phyloP scores from a whole-genome alignment of 2,797 vertebrate genomes.

The Scarus forsteni region DNA sequence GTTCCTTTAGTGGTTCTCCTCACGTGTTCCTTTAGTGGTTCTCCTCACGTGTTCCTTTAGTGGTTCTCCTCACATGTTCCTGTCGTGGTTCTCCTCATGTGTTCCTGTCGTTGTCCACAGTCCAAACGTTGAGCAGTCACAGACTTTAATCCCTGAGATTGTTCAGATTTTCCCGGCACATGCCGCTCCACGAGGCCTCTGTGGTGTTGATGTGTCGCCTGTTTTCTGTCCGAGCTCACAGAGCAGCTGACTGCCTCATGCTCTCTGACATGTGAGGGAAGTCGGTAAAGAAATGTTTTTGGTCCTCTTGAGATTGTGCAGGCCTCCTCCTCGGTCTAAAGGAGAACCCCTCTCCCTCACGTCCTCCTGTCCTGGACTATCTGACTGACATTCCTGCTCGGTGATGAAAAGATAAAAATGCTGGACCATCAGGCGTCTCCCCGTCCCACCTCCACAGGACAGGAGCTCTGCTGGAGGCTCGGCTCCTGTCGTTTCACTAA shows the following conservation, averaged over 20 bases:
- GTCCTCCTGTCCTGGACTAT: slow-evolving; percentile 26
- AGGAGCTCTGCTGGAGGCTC: slow-evolving; percentile 44
- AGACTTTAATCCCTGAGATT: slow-evolving; percentile 56
- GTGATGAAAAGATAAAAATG: slow-evolving; percentile 40
- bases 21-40: too few species aligned
- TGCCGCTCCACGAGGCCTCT: slow-evolving; percentile 11
- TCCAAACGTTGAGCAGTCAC: slow-evolving; percentile 56
- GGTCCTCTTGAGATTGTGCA: not conserved
- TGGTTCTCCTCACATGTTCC: too few species aligned
- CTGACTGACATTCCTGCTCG: slow-evolving; percentile 42
- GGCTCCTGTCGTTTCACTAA: slow-evolving; percentile 65
- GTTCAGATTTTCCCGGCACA: slow-evolving; percentile 40
- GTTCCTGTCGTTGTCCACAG: slow-evolving; percentile 10
- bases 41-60: too few species aligned
- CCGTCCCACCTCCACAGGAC: slow-evolving; percentile 30
- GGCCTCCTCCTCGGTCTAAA: not conserved
- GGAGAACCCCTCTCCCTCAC: slow-evolving; percentile 9
- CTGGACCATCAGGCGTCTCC: slow-evolving; percentile 51
- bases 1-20: too few species aligned
- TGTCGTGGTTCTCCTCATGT: too few species aligned
- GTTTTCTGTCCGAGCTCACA: too few species aligned
- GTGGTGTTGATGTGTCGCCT: not conserved
- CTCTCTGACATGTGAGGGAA: too few species aligned
- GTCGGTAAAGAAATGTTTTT: too few species aligned
- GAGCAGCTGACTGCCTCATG: too few species aligned